These are phyloP conservation scores for Hesperia comma DNA, from an alignment of 2,888 invertebrate genomes.

Conservation along the genomic window DNA sequence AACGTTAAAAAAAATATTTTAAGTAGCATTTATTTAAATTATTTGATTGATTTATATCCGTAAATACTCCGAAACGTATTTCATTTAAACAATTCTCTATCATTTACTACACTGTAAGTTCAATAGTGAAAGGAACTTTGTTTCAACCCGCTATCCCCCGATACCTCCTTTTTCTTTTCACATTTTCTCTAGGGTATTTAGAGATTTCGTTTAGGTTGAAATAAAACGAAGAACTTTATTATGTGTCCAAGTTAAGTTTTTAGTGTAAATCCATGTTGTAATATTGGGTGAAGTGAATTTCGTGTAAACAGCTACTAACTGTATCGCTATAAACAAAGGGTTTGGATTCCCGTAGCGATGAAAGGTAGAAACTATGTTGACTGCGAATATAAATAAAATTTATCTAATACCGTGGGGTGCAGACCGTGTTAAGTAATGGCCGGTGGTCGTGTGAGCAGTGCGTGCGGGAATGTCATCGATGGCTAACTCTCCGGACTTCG, in stretches of 20 bases:
- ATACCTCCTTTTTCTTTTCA: too few relatives aligned
- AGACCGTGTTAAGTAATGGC: conserved; percentile 66
- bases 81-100: too few relatives aligned
- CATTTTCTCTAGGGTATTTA: too few relatives aligned
- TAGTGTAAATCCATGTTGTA: neutral
- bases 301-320: neutral
- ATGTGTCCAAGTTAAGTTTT: neutral
- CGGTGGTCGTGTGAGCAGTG: conserved; percentile 61
- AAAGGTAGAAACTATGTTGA: conserved; percentile 14
- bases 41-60: too few relatives aligned
- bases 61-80: too few relatives aligned
- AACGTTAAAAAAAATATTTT: too few relatives aligned
- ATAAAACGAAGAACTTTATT: neutral
- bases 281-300: neutral
- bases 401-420: conserved; percentile 38
- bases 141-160: too few relatives aligned
- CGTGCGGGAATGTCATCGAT: conserved; percentile 73
- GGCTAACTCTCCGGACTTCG: conserved; percentile 85
- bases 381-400: neutral
- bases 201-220: neutral
- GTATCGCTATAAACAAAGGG: neutral
- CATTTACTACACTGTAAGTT: too few relatives aligned
- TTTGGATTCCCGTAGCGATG: neutral
- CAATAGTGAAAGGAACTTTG: too few relatives aligned
- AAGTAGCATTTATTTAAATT: too few relatives aligned